Percentiles rank a stretch among this genome's conserved stretches.
Conservation (phyloP, 2,797 vertebrate species). For the Rhinogobio ventralis region DNA sequence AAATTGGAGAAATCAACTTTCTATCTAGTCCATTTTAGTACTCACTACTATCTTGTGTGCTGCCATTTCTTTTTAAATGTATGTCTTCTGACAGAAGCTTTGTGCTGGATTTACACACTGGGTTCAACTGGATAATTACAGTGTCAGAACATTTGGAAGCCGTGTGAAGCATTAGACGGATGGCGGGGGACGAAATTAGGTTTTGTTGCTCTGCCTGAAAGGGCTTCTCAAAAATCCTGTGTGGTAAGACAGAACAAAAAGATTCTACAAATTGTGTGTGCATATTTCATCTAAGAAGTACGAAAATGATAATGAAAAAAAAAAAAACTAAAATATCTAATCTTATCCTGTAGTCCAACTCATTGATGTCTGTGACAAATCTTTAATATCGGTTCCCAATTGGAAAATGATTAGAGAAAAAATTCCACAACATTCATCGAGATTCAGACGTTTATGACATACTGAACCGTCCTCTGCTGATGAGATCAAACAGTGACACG, state of each 20-base stretch:
- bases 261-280: background rate
- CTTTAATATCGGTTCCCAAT: background rate
- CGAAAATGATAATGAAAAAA: background rate
- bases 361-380: slow-evolving; percentile 10
- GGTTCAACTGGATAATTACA: slow-evolving; percentile 32
- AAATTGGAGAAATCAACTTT: slow-evolving; percentile 40
- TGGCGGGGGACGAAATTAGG: slow-evolving; percentile 29
- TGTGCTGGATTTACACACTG: slow-evolving; percentile 27
- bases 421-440: background rate
- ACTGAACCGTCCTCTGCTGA: slow-evolving; percentile 2
- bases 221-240: background rate
- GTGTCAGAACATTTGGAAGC: slow-evolving; percentile 44
- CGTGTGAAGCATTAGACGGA: slow-evolving; percentile 4
- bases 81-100: slow-evolving; percentile 41
- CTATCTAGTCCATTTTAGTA: slow-evolving; percentile 27
- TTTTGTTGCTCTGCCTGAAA: slow-evolving; percentile 31
- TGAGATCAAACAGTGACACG: slow-evolving; percentile 22
- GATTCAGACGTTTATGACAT: background rate
- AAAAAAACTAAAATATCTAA: background rate
- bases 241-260: background rate
- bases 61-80: slow-evolving; percentile 36
- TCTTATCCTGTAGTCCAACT: background rate
- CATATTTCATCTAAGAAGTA: background rate
- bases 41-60: background rate
- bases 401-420: background rate